phyloP scores from a whole-genome alignment of 2,888 invertebrate genomes.

The Acronicta leporina region DNA sequence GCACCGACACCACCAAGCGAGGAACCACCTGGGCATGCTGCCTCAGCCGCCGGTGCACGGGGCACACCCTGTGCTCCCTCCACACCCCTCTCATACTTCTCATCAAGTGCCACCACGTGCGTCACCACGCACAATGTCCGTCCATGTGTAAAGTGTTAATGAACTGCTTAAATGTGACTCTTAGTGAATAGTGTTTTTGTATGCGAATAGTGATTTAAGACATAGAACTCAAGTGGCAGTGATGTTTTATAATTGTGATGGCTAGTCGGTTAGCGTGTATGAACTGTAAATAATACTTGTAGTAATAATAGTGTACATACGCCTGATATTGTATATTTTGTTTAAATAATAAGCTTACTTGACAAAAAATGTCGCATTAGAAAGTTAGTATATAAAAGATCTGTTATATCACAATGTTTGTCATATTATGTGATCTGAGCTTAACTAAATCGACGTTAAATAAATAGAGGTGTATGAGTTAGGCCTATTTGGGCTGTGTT shows the following conservation, averaged over 20 bases:
- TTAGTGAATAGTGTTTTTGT: conserved; percentile 54
- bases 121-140: conserved; percentile 92
- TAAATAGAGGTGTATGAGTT: conserved; percentile 60
- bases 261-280: conserved; percentile 82
- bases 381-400: conserved; percentile 43
- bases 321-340: conserved; percentile 48
- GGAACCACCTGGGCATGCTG: conserved; percentile 88
- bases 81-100: conserved; percentile 81
- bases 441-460: conserved; percentile 59
- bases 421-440: conserved; percentile 56
- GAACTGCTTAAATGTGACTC: conserved; percentile 57
- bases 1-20: conserved; percentile 89
- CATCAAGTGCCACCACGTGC: conserved; percentile 88
- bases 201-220: conserved; percentile 56
- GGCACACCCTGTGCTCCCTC: conserved; percentile 85
- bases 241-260: conserved; percentile 77
- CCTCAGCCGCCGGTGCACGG: conserved; percentile 85
- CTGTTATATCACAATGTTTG: conserved; percentile 53
- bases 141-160: conserved; percentile 90
- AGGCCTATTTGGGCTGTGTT: conserved; percentile 82
- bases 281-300: conserved; percentile 69
- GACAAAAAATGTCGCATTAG: conserved; percentile 37
- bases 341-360: conserved; percentile 37
- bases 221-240: conserved; percentile 44
- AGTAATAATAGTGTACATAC: conserved; percentile 68